Percentiles rank a stretch among this genome's conserved stretches.
phyloP scores from a whole-genome alignment of 1,140 invertebrate species.

The Drosophila malerkotliana region DNA sequence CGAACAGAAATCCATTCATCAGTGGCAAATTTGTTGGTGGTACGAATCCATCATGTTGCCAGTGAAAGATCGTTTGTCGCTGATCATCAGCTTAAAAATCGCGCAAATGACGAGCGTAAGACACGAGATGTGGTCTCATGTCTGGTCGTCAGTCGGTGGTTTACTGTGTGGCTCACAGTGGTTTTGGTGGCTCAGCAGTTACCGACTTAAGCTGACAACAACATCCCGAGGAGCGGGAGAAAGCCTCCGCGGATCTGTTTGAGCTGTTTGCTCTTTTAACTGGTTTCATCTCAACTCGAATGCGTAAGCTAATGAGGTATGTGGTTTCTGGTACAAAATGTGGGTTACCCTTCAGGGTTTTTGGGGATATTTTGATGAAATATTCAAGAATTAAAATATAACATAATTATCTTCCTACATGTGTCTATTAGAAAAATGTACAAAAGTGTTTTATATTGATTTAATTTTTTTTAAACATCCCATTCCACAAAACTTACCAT shows the following conservation, averaged over 20 bases:
- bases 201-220: constrained; percentile 73
- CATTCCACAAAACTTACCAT: constrained; percentile 3
- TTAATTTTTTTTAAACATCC: constrained; percentile 9
- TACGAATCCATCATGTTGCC: constrained; percentile 83
- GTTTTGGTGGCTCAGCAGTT: constrained; percentile 32
- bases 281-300: constrained; percentile 24
- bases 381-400: not conserved
- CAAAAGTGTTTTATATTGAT: no score
- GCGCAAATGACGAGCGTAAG: constrained; percentile 82
- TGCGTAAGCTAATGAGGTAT: constrained; percentile 30
- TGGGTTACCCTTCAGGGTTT: constrained; percentile 3
- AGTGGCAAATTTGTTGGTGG: constrained; percentile 84
- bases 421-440: no score
- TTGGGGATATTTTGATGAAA: no score
- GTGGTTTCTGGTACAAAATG: not conserved
- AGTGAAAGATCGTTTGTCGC: constrained; percentile 84
- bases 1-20: constrained; percentile 82
- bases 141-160: constrained; percentile 15
- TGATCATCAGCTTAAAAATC: constrained; percentile 84
- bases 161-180: constrained; percentile 16
- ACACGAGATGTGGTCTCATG: constrained; percentile 60
- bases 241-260: constrained; percentile 34
- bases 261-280: constrained; percentile 34
- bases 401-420: not conserved
- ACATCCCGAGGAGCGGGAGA: constrained; percentile 42